Conservation (phyloP, 2,797 vertebrate genomes). For the Delichon dasypus region DNA sequence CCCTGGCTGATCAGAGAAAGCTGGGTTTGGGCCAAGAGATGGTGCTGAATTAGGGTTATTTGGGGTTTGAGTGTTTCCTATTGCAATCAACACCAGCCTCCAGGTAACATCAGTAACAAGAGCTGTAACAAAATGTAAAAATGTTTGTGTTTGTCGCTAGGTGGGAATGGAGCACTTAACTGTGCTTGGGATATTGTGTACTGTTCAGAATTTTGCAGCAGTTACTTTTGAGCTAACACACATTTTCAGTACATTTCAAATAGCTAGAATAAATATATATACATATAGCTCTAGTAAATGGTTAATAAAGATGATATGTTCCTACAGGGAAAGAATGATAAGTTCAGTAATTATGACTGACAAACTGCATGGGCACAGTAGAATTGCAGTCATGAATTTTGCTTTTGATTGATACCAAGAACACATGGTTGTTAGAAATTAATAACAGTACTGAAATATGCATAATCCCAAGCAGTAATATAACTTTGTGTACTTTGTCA, state of each 20-base stretch:
- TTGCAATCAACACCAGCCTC: background rate
- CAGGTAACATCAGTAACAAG: background rate
- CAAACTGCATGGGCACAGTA: background rate
- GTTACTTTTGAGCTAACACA: background rate
- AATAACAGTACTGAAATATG: background rate
- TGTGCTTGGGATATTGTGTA: background rate
- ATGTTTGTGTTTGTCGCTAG: background rate
- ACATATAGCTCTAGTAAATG: background rate
- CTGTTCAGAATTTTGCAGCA: background rate
- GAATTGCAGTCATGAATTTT: constrained; percentile 16
- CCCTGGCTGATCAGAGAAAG: background rate
- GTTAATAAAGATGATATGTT: constrained; percentile 8
- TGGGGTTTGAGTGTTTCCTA: background rate
- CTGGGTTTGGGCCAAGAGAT: background rate
- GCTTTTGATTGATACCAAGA: constrained; percentile 34
- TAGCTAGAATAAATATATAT: background rate
- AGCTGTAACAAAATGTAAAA: background rate
- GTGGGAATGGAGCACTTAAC: background rate
- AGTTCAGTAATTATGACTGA: constrained; percentile 14
- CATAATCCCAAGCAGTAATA: background rate
- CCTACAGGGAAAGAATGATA: constrained; percentile 1
- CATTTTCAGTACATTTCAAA: background rate
- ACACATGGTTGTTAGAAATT: background rate
- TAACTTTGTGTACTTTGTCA: background rate
- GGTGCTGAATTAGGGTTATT: background rate